Conservation (phyloP, 2,797 vertebrate genomes). For the Cygnus olor region DNA sequence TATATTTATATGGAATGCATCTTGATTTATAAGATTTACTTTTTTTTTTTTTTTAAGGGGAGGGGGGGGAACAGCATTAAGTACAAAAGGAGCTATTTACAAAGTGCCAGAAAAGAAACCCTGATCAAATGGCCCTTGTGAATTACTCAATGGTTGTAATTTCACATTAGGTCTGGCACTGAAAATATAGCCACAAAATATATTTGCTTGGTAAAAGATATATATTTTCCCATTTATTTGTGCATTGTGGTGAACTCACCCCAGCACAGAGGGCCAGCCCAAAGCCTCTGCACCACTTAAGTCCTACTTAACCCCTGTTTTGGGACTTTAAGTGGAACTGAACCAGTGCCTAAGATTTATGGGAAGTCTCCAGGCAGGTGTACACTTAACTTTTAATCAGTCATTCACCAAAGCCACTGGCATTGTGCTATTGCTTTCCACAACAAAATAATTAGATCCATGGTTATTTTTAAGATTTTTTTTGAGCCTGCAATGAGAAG, state of each 20-base stretch:
- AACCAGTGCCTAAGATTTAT: background rate
- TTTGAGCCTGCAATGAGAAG: background rate
- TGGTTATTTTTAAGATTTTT: background rate
- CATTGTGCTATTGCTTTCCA: background rate
- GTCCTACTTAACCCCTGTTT: background rate
- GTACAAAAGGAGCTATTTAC: background rate
- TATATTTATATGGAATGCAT: background rate
- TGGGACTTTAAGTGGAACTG: background rate
- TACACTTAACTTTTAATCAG: background rate
- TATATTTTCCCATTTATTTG: background rate
- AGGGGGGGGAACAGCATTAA: background rate
- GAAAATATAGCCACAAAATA: background rate
- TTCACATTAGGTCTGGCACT: constrained; percentile 1
- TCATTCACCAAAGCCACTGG: background rate
- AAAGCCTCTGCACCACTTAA: background rate
- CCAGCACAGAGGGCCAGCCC: background rate
- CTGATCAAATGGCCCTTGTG: background rate
- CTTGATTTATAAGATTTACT: background rate
- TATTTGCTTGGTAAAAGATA: constrained; percentile 1
- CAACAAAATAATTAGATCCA: background rate
- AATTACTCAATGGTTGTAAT: background rate
- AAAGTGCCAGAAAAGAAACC: background rate
- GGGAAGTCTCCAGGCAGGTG: background rate
- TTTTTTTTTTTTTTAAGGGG: background rate
- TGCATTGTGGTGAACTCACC: background rate